phyloP scores from a whole-genome alignment of 2,797 vertebrate genomes.

The Hydrocynus forskahlii region DNA sequence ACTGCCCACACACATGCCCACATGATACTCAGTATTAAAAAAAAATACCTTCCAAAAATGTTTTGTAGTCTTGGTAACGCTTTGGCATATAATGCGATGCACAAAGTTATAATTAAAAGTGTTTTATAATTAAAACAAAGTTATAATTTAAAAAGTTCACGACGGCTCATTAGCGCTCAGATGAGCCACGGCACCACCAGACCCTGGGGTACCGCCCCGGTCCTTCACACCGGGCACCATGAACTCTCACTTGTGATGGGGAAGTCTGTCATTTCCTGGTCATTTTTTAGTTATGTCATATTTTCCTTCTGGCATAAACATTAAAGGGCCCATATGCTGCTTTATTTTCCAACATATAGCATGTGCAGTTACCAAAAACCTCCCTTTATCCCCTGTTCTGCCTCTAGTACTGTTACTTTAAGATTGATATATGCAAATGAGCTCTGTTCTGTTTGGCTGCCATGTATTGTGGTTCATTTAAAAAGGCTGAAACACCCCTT shows the following conservation, averaged over 20 bases:
- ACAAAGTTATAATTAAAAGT: slow-evolving; percentile 64
- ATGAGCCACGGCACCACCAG: background rate
- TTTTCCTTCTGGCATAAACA: too few species aligned
- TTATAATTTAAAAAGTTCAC: slow-evolving; percentile 58
- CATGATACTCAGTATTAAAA: slow-evolving; percentile 69
- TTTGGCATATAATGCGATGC: slow-evolving; percentile 45
- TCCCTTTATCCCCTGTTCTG: too few species aligned
- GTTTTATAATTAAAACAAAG: slow-evolving; percentile 54
- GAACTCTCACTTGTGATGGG: background rate
- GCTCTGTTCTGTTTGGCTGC: too few species aligned
- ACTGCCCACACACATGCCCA: slow-evolving; percentile 77
- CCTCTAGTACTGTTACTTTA: too few species aligned
- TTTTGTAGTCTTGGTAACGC: slow-evolving; percentile 60
- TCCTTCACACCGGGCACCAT: background rate
- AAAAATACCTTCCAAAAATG: slow-evolving; percentile 63
- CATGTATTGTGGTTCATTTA: too few species aligned
- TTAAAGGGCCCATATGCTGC: background rate
- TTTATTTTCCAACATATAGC: background rate
- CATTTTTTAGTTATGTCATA: too few species aligned
- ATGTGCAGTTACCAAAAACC: too few species aligned
- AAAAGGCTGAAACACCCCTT: too few species aligned
- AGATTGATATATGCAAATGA: too few species aligned
- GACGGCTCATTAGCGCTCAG: slow-evolving; percentile 15
- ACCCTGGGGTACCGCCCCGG: background rate
- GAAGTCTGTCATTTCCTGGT: background rate